Conservation (phyloP, 2,797 vertebrate species). For the Gymnothorax reevesii region DNA sequence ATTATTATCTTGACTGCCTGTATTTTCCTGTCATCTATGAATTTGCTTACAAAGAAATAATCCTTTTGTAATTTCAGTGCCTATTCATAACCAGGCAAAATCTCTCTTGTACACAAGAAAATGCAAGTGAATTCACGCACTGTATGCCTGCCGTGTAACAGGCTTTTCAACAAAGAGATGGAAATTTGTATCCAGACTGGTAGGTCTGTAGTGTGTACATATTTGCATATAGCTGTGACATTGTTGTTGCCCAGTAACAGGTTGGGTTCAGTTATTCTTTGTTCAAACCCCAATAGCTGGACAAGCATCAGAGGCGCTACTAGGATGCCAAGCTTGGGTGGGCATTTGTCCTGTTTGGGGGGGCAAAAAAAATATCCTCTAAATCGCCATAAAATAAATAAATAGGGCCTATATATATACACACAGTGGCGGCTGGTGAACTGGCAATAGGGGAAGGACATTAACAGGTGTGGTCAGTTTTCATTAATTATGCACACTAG, state of each 20-base stretch:
- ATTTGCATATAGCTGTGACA: neutral
- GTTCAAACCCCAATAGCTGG: neutral
- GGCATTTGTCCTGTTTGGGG: too few species aligned
- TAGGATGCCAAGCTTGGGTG: neutral
- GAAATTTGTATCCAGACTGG: too few species aligned
- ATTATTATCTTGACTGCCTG: neutral
- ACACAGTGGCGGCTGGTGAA: too few species aligned
- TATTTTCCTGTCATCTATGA: neutral
- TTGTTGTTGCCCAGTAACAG: neutral
- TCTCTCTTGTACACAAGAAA: neutral
- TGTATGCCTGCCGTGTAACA: neutral
- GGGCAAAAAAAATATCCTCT: too few species aligned
- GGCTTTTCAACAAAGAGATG: neutral
- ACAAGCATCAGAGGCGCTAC: neutral
- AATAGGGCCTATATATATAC: too few species aligned
- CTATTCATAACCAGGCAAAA: neutral
- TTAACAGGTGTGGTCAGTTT: too few species aligned
- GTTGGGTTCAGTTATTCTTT: neutral
- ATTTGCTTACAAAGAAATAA: neutral
- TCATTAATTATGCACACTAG: too few species aligned
- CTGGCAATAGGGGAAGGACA: too few species aligned
- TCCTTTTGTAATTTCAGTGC: neutral
- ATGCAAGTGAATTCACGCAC: neutral
- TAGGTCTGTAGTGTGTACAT: neutral
- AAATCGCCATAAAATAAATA: too few species aligned